A percentile compares a stretch with the other conserved stretches of the same genome.
Evolutionary conservation across 1,140 invertebrate species (phyloP).

Genomic region (Ostrea edulis): DNA sequence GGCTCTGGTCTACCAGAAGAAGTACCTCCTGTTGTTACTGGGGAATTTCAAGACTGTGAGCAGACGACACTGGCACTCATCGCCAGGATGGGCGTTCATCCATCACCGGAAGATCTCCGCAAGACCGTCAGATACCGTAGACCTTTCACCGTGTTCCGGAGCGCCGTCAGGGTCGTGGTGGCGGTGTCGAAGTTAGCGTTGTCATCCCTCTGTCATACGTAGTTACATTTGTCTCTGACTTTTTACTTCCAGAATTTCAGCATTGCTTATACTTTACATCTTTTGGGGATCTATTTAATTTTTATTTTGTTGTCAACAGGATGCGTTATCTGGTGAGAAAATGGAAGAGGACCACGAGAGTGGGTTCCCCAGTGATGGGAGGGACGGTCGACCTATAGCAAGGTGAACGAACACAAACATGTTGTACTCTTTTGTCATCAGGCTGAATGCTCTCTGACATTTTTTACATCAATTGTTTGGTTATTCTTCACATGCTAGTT

Average conservation of each 20-base stretch:
- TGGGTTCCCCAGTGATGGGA: conserved; percentile 72
- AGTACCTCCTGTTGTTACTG: conserved; percentile 87
- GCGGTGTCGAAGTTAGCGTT: conserved; percentile 82
- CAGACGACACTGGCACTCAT: conserved; percentile 75
- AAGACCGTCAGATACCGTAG: conserved; percentile 43
- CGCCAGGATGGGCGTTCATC: conserved; percentile 74
- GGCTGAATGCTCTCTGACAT: no score
- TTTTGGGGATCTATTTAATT: background rate
- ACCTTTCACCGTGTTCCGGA: conserved; percentile 80
- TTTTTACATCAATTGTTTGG: no score
- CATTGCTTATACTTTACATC: no score
- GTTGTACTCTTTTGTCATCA: background rate
- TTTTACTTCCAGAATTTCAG: background rate
- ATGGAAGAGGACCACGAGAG: conserved; percentile 80
- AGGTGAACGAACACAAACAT: conserved; percentile 57
- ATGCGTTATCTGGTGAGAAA: conserved; percentile 88
- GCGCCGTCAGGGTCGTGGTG: conserved; percentile 84
- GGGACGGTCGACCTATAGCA: conserved; percentile 66
- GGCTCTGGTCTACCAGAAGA: conserved; percentile 91
- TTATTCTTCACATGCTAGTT: no score
- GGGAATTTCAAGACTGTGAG: conserved; percentile 84
- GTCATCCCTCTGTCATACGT: no score
- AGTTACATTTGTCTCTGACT: no score
- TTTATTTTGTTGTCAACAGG: conserved; percentile 59
- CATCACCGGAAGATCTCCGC: conserved; percentile 59